Conservation (phyloP, 2,113 vertebrate species). For the Python bivittatus region DNA sequence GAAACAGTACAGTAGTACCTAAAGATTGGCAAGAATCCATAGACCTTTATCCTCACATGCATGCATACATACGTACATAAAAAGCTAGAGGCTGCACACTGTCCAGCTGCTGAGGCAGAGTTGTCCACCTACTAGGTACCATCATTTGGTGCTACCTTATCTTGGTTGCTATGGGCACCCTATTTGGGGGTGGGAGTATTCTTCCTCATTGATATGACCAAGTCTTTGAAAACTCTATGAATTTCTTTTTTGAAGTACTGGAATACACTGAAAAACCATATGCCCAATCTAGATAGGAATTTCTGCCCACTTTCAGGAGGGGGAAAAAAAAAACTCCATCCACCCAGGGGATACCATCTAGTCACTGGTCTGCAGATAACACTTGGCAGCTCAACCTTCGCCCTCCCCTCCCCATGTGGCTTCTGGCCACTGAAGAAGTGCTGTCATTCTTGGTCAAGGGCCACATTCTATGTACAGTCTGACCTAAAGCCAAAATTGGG, state of each 20-base stretch:
- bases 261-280: background rate
- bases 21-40: constrained; percentile 14
- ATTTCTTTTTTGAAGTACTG: background rate
- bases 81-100: background rate
- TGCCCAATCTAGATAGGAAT: background rate
- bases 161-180: too few species aligned
- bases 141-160: background rate
- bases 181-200: too few species aligned
- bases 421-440: background rate
- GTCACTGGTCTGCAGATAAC: background rate
- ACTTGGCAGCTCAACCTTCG: background rate
- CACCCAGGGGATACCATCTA: background rate
- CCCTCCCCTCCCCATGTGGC: background rate
- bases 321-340: background rate
- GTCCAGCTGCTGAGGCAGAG: background rate
- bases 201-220: background rate
- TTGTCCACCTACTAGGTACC: background rate
- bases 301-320: background rate
- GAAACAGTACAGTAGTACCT: background rate
- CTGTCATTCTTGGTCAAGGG: background rate
- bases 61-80: constrained; percentile 11
- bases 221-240: background rate
- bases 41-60: too few species aligned
- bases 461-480: background rate
- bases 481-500: background rate